Evolutionary conservation across 1,140 invertebrate species (phyloP).

Genomic region (Uloborus diversus): DNA sequence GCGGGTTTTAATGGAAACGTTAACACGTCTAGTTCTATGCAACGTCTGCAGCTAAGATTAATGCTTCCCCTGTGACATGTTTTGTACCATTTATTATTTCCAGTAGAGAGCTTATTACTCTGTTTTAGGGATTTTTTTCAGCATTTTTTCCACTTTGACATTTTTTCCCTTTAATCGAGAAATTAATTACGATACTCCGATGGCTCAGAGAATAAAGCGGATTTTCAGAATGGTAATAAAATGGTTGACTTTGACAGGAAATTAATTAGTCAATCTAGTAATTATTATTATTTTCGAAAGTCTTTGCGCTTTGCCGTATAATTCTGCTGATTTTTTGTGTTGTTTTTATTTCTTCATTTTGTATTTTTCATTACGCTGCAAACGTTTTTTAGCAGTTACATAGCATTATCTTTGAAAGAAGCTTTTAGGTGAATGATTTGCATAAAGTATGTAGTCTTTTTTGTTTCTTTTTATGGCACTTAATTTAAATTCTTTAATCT

Average conservation of each 20-base stretch:
- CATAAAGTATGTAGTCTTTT: too few relatives aligned
- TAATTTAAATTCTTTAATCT: too few relatives aligned
- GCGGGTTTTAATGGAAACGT: constrained; percentile 47
- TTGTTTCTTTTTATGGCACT: too few relatives aligned
- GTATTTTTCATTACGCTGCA: too few relatives aligned
- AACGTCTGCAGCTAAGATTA: constrained; percentile 49
- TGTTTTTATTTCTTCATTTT: too few relatives aligned
- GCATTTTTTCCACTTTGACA: background rate
- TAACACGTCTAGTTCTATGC: constrained; percentile 42
- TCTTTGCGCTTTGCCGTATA: background rate
- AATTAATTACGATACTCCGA: constrained; percentile 52
- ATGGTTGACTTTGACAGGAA: constrained; percentile 55
- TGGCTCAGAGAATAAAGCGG: constrained; percentile 13
- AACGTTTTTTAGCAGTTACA: too few relatives aligned
- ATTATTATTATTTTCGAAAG: constrained; percentile 53
- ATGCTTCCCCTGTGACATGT: constrained; percentile 49
- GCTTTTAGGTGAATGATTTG: too few relatives aligned
- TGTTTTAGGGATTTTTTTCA: constrained; percentile 18
- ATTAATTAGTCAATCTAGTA: constrained; percentile 54
- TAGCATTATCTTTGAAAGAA: too few relatives aligned
- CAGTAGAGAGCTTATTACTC: constrained; percentile 50
- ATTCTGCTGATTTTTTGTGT: too few relatives aligned
- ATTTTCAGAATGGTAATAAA: constrained; percentile 51
- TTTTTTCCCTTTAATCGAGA: constrained; percentile 29
- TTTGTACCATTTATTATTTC: constrained; percentile 55